Percentiles rank a stretch among this genome's conserved stretches.
Evolutionary conservation across 2,888 invertebrate species (phyloP).

Genomic region (Drosophila tripunctata): DNA sequence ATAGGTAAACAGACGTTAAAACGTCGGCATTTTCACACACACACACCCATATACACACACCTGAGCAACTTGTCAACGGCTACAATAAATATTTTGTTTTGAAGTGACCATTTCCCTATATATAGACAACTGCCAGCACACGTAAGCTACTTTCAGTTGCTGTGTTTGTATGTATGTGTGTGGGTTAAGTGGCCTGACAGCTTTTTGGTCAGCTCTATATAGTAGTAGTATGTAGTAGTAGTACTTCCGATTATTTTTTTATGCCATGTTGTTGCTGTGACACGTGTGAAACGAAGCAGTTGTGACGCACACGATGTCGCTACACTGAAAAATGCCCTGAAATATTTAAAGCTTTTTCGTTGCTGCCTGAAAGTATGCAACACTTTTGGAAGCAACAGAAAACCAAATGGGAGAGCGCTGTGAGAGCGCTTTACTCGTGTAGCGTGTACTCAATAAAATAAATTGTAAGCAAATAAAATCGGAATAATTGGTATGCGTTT

Average conservation of each 20-base stretch:
- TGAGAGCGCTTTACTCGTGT: background rate
- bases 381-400: background rate
- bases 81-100: slow-evolving; percentile 79
- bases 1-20: slow-evolving; percentile 81
- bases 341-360: slow-evolving; percentile 20
- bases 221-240: slow-evolving; percentile 1
- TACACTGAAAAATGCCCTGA: slow-evolving; percentile 34
- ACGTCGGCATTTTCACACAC: slow-evolving; percentile 73
- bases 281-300: slow-evolving; percentile 69
- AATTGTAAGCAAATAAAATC: background rate
- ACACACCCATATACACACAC: slow-evolving; percentile 7
- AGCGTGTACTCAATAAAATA: background rate
- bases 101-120: slow-evolving; percentile 55
- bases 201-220: slow-evolving; percentile 39
- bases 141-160: slow-evolving; percentile 4
- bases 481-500: too few relatives aligned
- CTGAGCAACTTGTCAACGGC: slow-evolving; percentile 60
- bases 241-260: slow-evolving; percentile 9
- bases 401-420: background rate
- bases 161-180: slow-evolving; percentile 22
- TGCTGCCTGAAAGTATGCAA: slow-evolving; percentile 57
- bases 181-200: slow-evolving; percentile 62
- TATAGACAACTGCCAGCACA: slow-evolving; percentile 19
- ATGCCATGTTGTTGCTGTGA: slow-evolving; percentile 11
- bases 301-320: slow-evolving; percentile 33